Evolutionary conservation across 1,140 invertebrate genomes (phyloP).

Genomic region (Pachypeltis micranthus): DNA sequence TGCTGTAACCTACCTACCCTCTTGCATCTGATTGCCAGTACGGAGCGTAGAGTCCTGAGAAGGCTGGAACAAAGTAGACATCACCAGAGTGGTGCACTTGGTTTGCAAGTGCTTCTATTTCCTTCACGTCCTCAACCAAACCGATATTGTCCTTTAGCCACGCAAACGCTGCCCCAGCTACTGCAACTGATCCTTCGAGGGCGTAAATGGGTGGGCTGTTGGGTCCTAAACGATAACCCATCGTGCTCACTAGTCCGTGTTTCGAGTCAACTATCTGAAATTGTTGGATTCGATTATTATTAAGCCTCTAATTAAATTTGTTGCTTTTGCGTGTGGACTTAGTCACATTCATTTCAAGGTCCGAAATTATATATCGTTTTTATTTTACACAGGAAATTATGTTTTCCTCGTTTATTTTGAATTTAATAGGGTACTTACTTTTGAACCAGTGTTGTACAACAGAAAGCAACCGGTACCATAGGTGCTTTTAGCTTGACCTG

Average conservation of each 20-base stretch:
- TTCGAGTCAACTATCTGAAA: slow-evolving; percentile 45
- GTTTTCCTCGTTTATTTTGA: too few species aligned
- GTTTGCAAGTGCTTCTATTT: slow-evolving; percentile 49
- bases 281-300: too few species aligned
- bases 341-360: too few species aligned
- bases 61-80: slow-evolving; percentile 89
- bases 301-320: too few species aligned
- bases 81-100: slow-evolving; percentile 53
- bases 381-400: too few species aligned
- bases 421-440: too few species aligned
- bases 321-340: too few species aligned
- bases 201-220: slow-evolving; percentile 71
- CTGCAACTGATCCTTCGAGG: slow-evolving; percentile 84
- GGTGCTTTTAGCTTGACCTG: slow-evolving; percentile 90
- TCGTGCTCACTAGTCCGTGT: slow-evolving; percentile 83
- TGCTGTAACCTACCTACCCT: too few species aligned
- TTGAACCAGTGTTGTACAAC: slow-evolving; percentile 83
- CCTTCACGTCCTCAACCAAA: slow-evolving; percentile 40
- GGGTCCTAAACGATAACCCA: slow-evolving; percentile 81
- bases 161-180: slow-evolving; percentile 64
- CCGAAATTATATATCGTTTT: too few species aligned
- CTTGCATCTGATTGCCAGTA: slow-evolving; percentile 86
- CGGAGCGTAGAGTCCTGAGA: slow-evolving; percentile 87
- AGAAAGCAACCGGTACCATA: slow-evolving; percentile 95
- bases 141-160: slow-evolving; percentile 53